phyloP scores from a whole-genome alignment of 2,797 vertebrate genomes.

The Arremon brunneinucha region DNA sequence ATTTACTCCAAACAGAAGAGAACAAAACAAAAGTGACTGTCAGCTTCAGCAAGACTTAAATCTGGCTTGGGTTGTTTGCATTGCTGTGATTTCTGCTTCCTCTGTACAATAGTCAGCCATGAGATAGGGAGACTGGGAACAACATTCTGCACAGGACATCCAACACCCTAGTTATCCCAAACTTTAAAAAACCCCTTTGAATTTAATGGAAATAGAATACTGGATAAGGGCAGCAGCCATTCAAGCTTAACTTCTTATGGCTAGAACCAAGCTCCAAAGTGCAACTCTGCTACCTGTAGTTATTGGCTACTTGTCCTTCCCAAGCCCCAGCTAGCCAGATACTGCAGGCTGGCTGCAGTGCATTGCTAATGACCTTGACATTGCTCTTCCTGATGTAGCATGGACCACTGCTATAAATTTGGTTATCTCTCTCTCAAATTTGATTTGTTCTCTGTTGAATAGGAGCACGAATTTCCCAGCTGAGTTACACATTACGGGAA shows the following conservation, averaged over 20 bases:
- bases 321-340: background rate
- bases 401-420: slow-evolving; percentile 47
- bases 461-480: slow-evolving; percentile 57
- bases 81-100: background rate
- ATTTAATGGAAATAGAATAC: background rate
- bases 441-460: slow-evolving; percentile 53
- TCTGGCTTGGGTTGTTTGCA: background rate
- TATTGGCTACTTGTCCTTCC: background rate
- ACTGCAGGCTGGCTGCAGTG: background rate
- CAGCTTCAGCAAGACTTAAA: background rate
- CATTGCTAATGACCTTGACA: slow-evolving; percentile 11
- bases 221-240: background rate
- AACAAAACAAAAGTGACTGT: background rate
- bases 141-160: background rate
- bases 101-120: background rate
- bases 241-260: background rate
- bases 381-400: slow-evolving; percentile 30
- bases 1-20: background rate
- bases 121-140: background rate
- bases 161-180: background rate
- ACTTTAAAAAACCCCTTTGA: background rate
- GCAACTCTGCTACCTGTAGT: background rate
- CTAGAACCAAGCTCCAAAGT: background rate
- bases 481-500: slow-evolving; percentile 43
- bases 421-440: slow-evolving; percentile 57